Conservation (phyloP, 2,113 vertebrate species). For the Boulengeromyrus knoepffleri region DNA sequence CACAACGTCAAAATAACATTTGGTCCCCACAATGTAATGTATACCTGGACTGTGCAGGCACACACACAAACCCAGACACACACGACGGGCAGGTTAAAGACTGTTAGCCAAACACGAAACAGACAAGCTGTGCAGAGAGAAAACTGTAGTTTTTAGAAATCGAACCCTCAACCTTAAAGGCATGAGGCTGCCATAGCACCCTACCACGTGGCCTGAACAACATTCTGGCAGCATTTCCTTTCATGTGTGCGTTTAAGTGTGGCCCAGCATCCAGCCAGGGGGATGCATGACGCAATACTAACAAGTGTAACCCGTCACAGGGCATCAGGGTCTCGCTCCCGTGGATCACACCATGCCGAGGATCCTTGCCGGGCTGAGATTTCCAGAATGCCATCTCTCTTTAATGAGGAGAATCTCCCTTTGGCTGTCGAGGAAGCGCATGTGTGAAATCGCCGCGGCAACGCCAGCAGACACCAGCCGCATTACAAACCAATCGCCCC, state of each 20-base stretch:
- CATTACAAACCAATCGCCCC: slow-evolving; percentile 6
- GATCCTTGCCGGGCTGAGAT: not conserved
- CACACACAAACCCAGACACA: not conserved
- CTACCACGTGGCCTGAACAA: not conserved
- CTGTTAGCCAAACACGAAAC: not conserved
- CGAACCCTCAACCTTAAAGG: not conserved
- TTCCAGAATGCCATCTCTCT: not conserved
- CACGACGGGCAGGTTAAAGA: not conserved
- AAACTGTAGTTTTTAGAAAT: not conserved
- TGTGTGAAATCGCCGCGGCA: not conserved
- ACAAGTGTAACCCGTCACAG: not conserved
- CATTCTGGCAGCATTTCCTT: not conserved
- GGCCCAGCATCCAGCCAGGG: not conserved
- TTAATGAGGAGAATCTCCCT: slow-evolving; percentile 11
- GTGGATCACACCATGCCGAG: not conserved
- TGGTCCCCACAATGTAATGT: too few relatives aligned
- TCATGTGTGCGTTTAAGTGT: not conserved
- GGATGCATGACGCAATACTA: not conserved
- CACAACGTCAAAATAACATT: too few relatives aligned
- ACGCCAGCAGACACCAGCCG: not conserved
- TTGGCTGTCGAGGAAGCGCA: not conserved
- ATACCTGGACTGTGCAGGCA: not conserved
- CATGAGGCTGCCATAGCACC: not conserved
- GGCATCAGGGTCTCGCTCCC: not conserved
- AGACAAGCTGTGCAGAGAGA: not conserved